phyloP scores from a whole-genome alignment of 2,888 invertebrate genomes.

The Odontothrips loti region DNA sequence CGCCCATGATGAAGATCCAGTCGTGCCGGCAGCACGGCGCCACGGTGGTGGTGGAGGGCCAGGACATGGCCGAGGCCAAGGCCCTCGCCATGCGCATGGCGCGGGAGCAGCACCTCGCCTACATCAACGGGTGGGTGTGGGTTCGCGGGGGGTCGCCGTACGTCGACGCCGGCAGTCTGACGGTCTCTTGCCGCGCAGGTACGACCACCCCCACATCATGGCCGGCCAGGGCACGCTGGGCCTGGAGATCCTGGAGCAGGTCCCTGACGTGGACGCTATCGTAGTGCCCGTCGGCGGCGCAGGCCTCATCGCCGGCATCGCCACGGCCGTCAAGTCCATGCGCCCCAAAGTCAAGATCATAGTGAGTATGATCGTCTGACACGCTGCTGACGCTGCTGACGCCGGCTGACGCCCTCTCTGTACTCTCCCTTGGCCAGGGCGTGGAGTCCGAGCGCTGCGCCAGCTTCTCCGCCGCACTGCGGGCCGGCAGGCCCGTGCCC shows the following conservation, averaged over 20 bases:
- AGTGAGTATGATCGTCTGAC: conserved; percentile 55
- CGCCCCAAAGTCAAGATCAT: conserved; percentile 79
- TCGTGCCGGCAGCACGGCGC: conserved; percentile 82
- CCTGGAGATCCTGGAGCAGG: conserved; percentile 87
- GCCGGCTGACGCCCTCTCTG: conserved; percentile 14
- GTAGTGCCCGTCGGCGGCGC: conserved; percentile 93
- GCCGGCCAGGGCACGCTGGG: conserved; percentile 94
- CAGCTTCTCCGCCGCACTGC: conserved; percentile 72
- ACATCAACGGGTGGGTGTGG: conserved; percentile 95
- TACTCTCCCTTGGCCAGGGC: conserved; percentile 55
- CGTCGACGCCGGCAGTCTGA: too few relatives aligned
- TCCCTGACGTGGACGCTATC: conserved; percentile 80
- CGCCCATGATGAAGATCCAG: conserved; percentile 93
- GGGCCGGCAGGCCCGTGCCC: conserved; percentile 62
- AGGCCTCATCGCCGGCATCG: conserved; percentile 86
- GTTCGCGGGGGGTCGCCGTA: too few relatives aligned
- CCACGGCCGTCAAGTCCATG: conserved; percentile 81
- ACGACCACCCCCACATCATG: conserved; percentile 92
- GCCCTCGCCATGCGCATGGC: conserved; percentile 70
- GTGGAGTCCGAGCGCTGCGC: conserved; percentile 90
- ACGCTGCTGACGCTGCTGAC: not conserved
- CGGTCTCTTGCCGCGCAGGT: too few relatives aligned
- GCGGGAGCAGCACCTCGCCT: conserved; percentile 65
- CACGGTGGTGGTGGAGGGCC: conserved; percentile 74
- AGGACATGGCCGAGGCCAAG: conserved; percentile 81